Conservation (phyloP, 2,113 vertebrate species). For the Phyllostomus hastatus region DNA sequence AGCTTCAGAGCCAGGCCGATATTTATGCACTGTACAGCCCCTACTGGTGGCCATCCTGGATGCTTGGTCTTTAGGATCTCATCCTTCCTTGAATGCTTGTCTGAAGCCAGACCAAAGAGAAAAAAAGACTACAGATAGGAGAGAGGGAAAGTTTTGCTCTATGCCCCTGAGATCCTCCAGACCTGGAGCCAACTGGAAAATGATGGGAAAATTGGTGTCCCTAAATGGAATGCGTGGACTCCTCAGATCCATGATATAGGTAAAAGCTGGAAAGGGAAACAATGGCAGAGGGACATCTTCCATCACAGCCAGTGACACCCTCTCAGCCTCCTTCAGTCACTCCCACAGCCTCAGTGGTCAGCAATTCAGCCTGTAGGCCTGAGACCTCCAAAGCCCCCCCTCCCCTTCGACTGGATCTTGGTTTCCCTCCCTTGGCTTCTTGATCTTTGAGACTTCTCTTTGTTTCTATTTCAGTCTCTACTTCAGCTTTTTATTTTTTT, state of each 20-base stretch:
- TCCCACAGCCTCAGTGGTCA: background rate
- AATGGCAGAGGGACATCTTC: background rate
- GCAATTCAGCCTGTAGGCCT: background rate
- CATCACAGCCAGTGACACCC: too few species aligned
- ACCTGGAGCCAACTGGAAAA: background rate
- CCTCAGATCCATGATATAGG: background rate
- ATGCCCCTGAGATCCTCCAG: background rate
- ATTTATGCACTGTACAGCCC: background rate
- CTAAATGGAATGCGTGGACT: background rate
- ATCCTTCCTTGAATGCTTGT: background rate
- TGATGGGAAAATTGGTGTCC: background rate
- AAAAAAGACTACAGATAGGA: background rate
- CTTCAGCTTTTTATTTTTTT: slow-evolving; percentile 1
- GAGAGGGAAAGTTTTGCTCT: background rate
- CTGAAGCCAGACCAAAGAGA: background rate
- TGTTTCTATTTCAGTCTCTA: slow-evolving; percentile 45
- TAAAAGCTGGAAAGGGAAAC: background rate
- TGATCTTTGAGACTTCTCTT: background rate
- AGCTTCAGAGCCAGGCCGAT: background rate
- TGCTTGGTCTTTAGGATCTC: background rate
- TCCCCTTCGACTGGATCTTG: background rate
- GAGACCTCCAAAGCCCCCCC: background rate
- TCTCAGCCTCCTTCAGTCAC: background rate
- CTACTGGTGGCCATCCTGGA: background rate
- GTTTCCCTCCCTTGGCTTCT: background rate